Evolutionary conservation across 2,113 vertebrate species (phyloP), one percentile per base, ranked within the genome.

Genomic region (Trachemys scripta): DNA sequence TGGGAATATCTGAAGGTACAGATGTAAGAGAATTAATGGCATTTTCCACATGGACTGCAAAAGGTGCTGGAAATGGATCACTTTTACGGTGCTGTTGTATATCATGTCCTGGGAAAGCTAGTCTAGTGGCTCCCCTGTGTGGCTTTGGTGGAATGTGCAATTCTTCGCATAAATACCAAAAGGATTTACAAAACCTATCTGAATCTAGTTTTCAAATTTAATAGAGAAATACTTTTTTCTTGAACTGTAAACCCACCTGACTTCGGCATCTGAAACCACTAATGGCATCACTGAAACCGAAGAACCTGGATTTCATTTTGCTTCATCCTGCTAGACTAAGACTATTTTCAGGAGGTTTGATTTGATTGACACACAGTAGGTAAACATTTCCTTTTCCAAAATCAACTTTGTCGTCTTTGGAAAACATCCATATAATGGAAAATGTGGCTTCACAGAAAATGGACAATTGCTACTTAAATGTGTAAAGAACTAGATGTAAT

Each of bases 241-340:
- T 82, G 92, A 79, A 93, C 85, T 62, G 89, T 3, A 6, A 35
- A 31, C 2, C 65, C n/a, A 69, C n/a, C 65, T 72, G n/a, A 1
- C 45, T 94, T 53, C 85, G 45, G 80, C 96, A 95, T 87, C 96
- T 95, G 97, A 92, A 96, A 90, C 59, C 86, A 57, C 91, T 76
- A 5, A 42, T 13, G 88, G 90, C 85, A 93, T 27, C 86, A n/a
- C 84, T 1, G 53, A 16, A 80, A 72, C 80, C 1, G 54, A 94
- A 91, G 89, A 90, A 56, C 25, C 45, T 27, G 90, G 91, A 85
- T 47, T 78, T 25, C 24, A 24, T 45, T 27, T 72, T 38, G 65
- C 75, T 78, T 45, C 47, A 27, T 27, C 13, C 75, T 27, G 25
- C 42, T 47, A 94, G 88, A 90, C 5, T 3, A 42, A 45, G 1